Percentiles rank a stretch among this genome's conserved stretches.
Evolutionary conservation across 2,888 invertebrate species (phyloP).

Genomic region (Lasiommata megera): DNA sequence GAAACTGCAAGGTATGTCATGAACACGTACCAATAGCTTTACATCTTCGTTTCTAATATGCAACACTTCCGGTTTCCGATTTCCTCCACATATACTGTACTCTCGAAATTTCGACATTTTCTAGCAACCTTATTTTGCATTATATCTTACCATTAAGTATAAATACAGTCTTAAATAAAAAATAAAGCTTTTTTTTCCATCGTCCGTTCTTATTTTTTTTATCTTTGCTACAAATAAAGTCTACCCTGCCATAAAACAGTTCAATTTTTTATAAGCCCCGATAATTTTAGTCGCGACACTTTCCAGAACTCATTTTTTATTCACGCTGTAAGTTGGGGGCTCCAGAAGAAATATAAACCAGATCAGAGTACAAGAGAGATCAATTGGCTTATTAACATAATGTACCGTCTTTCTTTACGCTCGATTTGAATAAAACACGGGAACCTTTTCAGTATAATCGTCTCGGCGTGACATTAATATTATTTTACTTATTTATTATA

Average conservation of each 20-base stretch:
- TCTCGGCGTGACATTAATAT: constrained; percentile 2
- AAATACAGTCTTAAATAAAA: no score
- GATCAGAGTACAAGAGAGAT: constrained; percentile 25
- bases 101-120: no score
- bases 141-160: no score
- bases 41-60: no score
- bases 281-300: constrained; percentile 1
- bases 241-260: not conserved
- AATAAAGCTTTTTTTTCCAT: not conserved
- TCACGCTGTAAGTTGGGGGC: constrained; percentile 9
- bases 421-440: constrained; percentile 23
- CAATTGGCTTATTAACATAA: constrained; percentile 31
- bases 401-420: constrained; percentile 16
- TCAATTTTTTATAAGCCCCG: not conserved
- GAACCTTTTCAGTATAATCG: constrained; percentile 14
- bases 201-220: no score
- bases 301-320: constrained; percentile 8
- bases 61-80: no score
- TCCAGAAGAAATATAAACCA: constrained; percentile 26
- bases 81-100: no score
- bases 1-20: no score
- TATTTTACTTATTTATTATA: no score
- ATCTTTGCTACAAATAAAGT: not conserved
- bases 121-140: no score
- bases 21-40: no score